Percentiles rank a stretch among this genome's conserved stretches.
These are phyloP conservation scores for Nannobrachium achirus DNA, from an alignment of 2,113 vertebrate genomes.

Conservation along the genomic window DNA sequence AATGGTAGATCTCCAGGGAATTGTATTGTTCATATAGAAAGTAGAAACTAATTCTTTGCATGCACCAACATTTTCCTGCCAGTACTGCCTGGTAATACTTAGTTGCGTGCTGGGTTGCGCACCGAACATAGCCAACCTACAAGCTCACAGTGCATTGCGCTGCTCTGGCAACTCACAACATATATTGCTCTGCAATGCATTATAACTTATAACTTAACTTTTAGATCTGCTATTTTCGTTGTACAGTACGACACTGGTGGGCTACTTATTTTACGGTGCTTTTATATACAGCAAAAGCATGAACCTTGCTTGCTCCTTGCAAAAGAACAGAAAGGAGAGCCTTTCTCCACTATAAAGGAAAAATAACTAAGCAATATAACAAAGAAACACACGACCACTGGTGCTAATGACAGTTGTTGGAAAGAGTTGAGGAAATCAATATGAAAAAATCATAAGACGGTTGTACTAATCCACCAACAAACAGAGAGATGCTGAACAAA, in stretches of 20 bases:
- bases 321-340: slow-evolving; percentile 46
- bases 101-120: no score
- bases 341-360: slow-evolving; percentile 38
- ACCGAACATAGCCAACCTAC: no score
- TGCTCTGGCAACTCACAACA: no score
- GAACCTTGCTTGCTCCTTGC: slow-evolving; percentile 21
- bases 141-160: no score
- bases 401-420: slow-evolving; percentile 69
- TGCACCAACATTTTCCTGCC: slow-evolving; percentile 48
- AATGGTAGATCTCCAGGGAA: slow-evolving; percentile 41
- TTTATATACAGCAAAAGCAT: slow-evolving; percentile 46
- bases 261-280: no score
- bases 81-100: slow-evolving; percentile 20
- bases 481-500: slow-evolving; percentile 88
- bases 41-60: slow-evolving; percentile 44
- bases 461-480: slow-evolving; percentile 81
- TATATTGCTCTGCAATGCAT: no score
- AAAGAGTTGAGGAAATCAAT: slow-evolving; percentile 69
- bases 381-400: slow-evolving; percentile 71
- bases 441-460: slow-evolving; percentile 71
- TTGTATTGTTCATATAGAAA: slow-evolving; percentile 40
- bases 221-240: no score
- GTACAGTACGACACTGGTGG: no score
- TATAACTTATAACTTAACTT: no score
- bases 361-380: slow-evolving; percentile 46